Evolutionary conservation across 2,113 vertebrate genomes (phyloP), one percentile per base, ranked within the genome.

Genomic region (Cinclus cinclus): DNA sequence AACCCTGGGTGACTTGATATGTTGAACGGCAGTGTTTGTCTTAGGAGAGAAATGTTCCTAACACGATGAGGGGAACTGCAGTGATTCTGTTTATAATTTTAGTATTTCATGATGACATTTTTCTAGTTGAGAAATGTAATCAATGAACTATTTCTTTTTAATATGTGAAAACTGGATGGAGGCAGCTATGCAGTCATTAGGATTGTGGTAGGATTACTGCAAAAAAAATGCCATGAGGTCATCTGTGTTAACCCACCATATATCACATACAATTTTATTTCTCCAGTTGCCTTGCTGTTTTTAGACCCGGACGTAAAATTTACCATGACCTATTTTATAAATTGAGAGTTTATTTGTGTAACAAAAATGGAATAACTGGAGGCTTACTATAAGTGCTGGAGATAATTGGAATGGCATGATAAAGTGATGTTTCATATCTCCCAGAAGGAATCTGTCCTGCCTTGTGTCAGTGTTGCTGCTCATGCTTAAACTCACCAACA

Each of bases 271-370:
- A 55, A 8, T 92, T 89, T 87, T 89, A 76, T 84, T 96, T 91
- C 91, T 89, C 41, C 53, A 23, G 14, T 94, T 94, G 31, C 69
- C 46, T 33, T 65, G 35, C 87, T 71, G 25, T 39, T 93, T 91
- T 93, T 59, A 93, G 63, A 90, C 30, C 17, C 60, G 76, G n/a
- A 56, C 28, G 11, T 90, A 74, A 90, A 94, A 87, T 73, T 87
- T 91, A 65, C 87, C 18, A 5, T 88, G 93, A 80, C 93, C 64
- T 92, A 46, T 88, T 94, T 93, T 73, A 92, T 86, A 94, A 93
- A 90, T 47, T 35, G 68, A 86, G 63, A 74, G 63, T 94, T 96
- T 95, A 86, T 95, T 92, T 88, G 35, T 83, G 76, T 90, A 80
- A 83, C 79, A 95, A 63, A 94, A 94, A 55, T 59, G 64, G 64